A percentile compares a stretch with the other conserved stretches of the same genome.
Conservation (phyloP, 2,888 invertebrate species). For the Acronicta alni region DNA sequence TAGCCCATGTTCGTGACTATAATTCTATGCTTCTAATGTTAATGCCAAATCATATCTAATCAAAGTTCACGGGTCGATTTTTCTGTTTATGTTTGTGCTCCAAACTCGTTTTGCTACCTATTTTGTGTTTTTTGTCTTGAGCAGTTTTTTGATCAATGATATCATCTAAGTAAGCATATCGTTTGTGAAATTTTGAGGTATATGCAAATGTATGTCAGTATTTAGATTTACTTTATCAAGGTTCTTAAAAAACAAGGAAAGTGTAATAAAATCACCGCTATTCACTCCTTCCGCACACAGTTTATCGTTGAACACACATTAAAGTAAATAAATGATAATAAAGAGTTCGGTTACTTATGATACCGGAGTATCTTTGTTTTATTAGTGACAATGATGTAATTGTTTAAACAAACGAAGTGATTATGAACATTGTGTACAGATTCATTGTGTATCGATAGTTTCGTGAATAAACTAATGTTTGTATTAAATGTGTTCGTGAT, state of each 20-base stretch:
- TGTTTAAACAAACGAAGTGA: slow-evolving; percentile 57
- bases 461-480: slow-evolving; percentile 43
- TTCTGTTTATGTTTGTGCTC: slow-evolving; percentile 50
- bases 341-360: slow-evolving; percentile 41
- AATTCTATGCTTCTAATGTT: slow-evolving; percentile 58
- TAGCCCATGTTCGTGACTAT: slow-evolving; percentile 62
- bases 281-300: slow-evolving; percentile 38
- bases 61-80: slow-evolving; percentile 63
- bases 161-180: slow-evolving; percentile 11
- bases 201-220: background rate
- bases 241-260: slow-evolving; percentile 11
- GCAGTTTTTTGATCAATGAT: slow-evolving; percentile 11
- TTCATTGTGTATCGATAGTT: slow-evolving; percentile 48
- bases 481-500: slow-evolving; percentile 24
- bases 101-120: slow-evolving; percentile 39
- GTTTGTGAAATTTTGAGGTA: slow-evolving; percentile 3
- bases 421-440: slow-evolving; percentile 45
- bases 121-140: slow-evolving; percentile 24
- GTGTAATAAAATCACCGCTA: slow-evolving; percentile 28
- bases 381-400: slow-evolving; percentile 61
- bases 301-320: slow-evolving; percentile 43
- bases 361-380: slow-evolving; percentile 59
- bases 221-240: background rate
- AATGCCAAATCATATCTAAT: slow-evolving; percentile 60
- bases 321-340: slow-evolving; percentile 45